These are phyloP conservation scores for Trichonephila clavipes DNA, from an alignment of 1,140 invertebrate species.

Conservation along the genomic window DNA sequence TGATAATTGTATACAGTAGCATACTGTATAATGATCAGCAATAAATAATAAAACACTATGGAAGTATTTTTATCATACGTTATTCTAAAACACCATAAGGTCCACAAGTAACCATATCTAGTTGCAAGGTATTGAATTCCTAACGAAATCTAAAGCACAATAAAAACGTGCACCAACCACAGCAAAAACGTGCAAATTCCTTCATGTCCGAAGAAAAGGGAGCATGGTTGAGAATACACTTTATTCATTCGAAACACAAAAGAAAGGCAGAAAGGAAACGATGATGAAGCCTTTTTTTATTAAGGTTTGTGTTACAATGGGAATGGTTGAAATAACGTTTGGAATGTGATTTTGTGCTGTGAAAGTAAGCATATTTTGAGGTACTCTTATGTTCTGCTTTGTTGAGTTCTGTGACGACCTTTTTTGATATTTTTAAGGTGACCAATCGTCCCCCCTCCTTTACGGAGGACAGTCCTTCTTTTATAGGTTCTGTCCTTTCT, in stretches of 20 bases:
- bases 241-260: neutral
- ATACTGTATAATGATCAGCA: too few species aligned
- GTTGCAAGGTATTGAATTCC: too few species aligned
- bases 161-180: neutral
- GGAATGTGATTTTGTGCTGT: constrained; percentile 11
- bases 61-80: too few species aligned
- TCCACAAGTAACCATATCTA: too few species aligned
- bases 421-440: too few species aligned
- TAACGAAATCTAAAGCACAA: neutral
- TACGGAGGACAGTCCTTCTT: too few species aligned
- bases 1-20: too few species aligned
- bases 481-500: too few species aligned
- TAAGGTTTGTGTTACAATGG: neutral
- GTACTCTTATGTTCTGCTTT: neutral
- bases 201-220: neutral
- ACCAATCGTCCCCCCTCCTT: too few species aligned
- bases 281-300: constrained; percentile 12
- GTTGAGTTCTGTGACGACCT: neutral
- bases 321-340: neutral
- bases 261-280: neutral
- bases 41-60: too few species aligned
- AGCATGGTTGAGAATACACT: neutral
- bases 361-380: neutral
- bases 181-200: constrained; percentile 4
- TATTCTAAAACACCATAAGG: too few species aligned